These are phyloP conservation scores for Caenorhabditis sp. DNA, from an alignment of 2,888 invertebrate genomes.

Conservation along the genomic window DNA sequence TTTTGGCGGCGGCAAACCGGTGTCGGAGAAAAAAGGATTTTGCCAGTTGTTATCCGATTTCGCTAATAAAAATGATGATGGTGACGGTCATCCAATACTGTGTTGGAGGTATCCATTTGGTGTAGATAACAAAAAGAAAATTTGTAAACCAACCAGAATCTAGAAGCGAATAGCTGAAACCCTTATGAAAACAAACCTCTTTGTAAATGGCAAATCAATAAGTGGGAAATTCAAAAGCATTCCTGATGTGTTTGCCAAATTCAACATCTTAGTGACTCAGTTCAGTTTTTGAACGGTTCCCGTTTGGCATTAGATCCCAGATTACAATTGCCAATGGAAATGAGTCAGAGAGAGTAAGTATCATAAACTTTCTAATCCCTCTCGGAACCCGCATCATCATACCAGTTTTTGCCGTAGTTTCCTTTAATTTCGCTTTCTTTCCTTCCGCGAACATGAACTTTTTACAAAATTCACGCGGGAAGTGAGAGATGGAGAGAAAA, in stretches of 20 bases:
- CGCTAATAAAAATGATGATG: constrained; percentile 29
- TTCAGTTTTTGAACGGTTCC: not conserved
- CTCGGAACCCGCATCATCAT: constrained; percentile 27
- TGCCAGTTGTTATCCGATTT: constrained; percentile 5
- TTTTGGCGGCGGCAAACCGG: constrained; percentile 42
- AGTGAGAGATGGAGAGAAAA: constrained; percentile 3
- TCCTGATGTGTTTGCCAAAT: constrained; percentile 15
- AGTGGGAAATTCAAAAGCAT: not conserved
- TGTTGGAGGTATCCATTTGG: not conserved
- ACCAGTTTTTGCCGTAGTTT: constrained; percentile 46
- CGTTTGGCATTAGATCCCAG: too few species aligned
- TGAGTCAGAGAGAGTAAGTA: constrained; percentile 35
- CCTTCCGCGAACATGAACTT: constrained; percentile 34
- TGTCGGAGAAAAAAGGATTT: constrained; percentile 5
- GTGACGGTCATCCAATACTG: not conserved
- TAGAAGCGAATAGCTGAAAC: too few species aligned
- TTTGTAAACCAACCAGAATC: too few species aligned
- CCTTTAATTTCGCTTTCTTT: constrained; percentile 33
- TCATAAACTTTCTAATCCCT: constrained; percentile 55
- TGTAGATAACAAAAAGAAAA: not conserved
- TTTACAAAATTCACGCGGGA: constrained; percentile 23
- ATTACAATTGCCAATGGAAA: not conserved
- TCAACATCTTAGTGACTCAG: not conserved
- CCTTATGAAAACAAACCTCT: too few species aligned
- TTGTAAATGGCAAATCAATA: too few species aligned